Evolutionary conservation across 2,113 vertebrate species (phyloP), one percentile per base, ranked within the genome.

Genomic region (Nerophis lumbriciformis): DNA sequence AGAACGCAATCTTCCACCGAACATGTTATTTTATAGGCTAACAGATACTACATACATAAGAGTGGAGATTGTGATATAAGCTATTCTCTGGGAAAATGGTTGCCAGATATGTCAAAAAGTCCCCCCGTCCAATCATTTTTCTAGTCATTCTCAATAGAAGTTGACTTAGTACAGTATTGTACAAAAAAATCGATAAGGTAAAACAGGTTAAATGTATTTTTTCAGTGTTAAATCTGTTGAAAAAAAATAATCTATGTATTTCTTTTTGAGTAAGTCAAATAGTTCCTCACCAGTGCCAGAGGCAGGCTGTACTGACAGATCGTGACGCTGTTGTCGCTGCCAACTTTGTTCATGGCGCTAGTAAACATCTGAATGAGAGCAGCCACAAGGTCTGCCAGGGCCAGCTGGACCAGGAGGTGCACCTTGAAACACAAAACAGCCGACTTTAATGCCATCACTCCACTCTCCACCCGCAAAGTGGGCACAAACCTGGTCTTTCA

Each of bases 301-400:
- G 91, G 83, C 53, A 83, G 59, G 36, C 66, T 72, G 4, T 81
- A 83, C 5, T 79, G 82, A 15, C 92, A 94, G 65, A 66, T 55
- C 10, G 0, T 8, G 38, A 71, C 1, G 15, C 38, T 76, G n/a
- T 38, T 28, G 16, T 6, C 37, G 8, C 8, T 36, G 1, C 3
- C 36, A 0, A 72, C n/a, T 1, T 81, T 80, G 72, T 90, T 89
- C 54, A 90, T 59, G 44, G 63, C 42, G 19, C 68, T 80, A 0
- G 62, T 87, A 69, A 36, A 58, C 74, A 90, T 76, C 61, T 94
- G 79, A 13, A 75, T 55, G 0, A 77, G 5, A 1, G 92, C 86
- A 0, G 85, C 92, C 74, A 92, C 68, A 53, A 92, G 77, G 74
- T 93, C 92, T 1, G 91, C 91, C 63, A 93, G 75, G 12, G 91